Evolutionary conservation across 2,113 vertebrate genomes (phyloP).

Genomic region (Pelvicachromis taeniatus): DNA sequence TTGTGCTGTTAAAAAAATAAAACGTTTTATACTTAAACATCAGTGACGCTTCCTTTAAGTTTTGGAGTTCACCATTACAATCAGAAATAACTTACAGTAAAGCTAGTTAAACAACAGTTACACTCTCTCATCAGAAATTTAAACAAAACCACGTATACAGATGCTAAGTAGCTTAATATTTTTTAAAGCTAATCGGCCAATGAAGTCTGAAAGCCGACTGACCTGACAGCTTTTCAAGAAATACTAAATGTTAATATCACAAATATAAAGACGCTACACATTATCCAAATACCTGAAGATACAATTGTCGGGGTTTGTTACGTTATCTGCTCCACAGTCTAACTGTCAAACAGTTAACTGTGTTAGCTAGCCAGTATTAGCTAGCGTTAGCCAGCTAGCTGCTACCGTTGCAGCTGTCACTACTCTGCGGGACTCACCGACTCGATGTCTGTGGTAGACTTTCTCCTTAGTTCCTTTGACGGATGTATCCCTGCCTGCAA

Average conservation of each 20-base stretch:
- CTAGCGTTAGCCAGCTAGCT: conserved; percentile 24
- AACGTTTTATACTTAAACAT: background rate
- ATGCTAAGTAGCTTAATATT: background rate
- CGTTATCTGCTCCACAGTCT: background rate
- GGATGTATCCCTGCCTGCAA: background rate
- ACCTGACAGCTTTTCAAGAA: background rate
- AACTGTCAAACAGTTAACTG: background rate
- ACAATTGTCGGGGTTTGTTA: background rate
- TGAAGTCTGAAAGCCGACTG: background rate
- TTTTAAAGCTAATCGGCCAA: background rate
- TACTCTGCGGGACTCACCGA: conserved; percentile 43
- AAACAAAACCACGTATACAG: background rate
- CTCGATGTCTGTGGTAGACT: conserved; percentile 5
- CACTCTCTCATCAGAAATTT: background rate
- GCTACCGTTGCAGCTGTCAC: conserved; percentile 26
- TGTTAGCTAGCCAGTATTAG: conserved; percentile 30
- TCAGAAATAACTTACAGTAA: background rate
- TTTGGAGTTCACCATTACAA: background rate
- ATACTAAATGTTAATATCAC: background rate
- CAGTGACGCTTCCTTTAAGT: background rate
- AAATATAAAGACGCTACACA: background rate
- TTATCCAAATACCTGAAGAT: background rate
- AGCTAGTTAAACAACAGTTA: background rate
- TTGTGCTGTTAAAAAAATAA: background rate
- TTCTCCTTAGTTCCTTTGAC: background rate